Evolutionary conservation across 2,797 vertebrate genomes (phyloP).

Genomic region (Melanotaenia trifasciata): DNA sequence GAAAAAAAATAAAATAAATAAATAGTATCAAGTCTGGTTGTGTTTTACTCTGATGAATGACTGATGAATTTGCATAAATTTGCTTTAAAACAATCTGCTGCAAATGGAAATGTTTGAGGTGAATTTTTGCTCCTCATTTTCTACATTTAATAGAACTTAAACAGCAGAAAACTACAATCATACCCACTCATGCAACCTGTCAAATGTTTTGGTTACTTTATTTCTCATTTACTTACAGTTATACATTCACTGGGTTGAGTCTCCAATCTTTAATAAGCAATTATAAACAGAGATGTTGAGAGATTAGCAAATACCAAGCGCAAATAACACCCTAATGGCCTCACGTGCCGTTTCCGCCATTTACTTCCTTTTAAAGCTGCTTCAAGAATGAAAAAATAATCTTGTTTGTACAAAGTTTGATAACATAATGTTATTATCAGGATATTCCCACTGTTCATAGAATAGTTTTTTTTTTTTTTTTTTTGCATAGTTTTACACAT

Average conservation of each 20-base stretch:
- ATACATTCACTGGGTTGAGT: background rate
- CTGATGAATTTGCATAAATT: conserved; percentile 34
- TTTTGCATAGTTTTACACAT: too few species aligned
- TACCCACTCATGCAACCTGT: background rate
- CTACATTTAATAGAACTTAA: background rate
- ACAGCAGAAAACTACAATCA: background rate
- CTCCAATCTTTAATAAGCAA: background rate
- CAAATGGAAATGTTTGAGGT: background rate
- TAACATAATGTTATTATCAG: too few species aligned
- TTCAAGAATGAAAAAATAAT: too few species aligned
- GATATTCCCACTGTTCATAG: too few species aligned
- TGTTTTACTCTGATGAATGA: conserved; percentile 22
- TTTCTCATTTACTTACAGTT: background rate
- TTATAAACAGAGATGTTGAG: background rate
- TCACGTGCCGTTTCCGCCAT: background rate
- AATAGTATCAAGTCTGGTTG: conserved; percentile 29
- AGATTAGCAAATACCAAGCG: background rate
- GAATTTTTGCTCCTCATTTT: background rate
- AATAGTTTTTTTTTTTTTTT: too few species aligned
- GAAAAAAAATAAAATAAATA: conserved; percentile 14
- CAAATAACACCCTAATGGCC: background rate
- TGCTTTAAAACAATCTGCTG: background rate
- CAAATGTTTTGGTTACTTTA: background rate
- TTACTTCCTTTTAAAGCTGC: background rate
- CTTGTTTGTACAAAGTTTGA: too few species aligned